Conservation (phyloP, 2,888 invertebrate genomes). For the Drosophila ezoana region DNA sequence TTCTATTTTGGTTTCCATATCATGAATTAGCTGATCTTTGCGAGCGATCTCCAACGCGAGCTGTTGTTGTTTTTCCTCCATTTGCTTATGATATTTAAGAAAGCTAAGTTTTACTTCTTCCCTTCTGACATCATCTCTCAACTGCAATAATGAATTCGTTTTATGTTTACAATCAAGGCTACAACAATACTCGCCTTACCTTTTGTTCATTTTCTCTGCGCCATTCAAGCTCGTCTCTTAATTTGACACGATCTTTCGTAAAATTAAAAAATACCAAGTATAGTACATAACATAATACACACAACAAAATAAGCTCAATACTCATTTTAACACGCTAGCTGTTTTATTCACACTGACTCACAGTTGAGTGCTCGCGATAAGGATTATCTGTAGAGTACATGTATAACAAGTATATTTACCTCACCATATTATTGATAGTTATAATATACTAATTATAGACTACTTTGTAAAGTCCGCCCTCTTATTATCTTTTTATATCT, state of each 20-base stretch:
- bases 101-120: not conserved
- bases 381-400: not conserved
- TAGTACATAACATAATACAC: not conserved
- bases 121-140: not conserved
- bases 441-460: no score
- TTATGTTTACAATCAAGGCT: not conserved
- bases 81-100: not conserved
- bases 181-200: not conserved
- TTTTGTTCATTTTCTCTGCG: not conserved
- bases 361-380: not conserved
- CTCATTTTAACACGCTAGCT: not conserved
- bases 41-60: not conserved
- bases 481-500: no score
- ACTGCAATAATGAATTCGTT: not conserved
- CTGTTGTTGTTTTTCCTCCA: not conserved
- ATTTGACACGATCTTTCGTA: not conserved
- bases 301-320: not conserved
- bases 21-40: not conserved
- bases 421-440: no score
- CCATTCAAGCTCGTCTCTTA: not conserved
- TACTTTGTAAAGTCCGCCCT: no score
- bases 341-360: not conserved
- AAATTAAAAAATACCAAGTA: not conserved
- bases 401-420: no score
- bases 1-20: not conserved